Evolutionary conservation across 1,140 invertebrate genomes (phyloP).

Genomic region (Battus philenor): DNA sequence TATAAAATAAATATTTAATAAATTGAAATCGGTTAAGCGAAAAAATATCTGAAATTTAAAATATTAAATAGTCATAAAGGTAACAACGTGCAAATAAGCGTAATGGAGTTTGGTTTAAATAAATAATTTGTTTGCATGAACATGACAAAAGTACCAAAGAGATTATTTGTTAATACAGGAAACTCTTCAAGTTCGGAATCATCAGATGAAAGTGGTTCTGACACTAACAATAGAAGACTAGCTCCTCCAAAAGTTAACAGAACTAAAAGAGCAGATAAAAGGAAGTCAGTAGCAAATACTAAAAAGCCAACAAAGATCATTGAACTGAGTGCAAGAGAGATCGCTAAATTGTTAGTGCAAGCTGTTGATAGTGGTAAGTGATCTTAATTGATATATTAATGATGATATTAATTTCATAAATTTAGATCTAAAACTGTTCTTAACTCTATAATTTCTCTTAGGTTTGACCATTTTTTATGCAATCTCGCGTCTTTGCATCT

Average conservation of each 20-base stretch:
- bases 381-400: no score
- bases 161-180: slow-evolving; percentile 11
- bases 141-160: slow-evolving; percentile 3
- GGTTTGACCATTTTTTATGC: no score
- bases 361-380: slow-evolving; percentile 45
- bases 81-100: background rate
- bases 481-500: no score
- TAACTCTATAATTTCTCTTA: no score
- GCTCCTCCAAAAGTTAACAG: slow-evolving; percentile 25
- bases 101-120: background rate
- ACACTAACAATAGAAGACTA: slow-evolving; percentile 23
- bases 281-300: slow-evolving; percentile 22
- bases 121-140: background rate
- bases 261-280: slow-evolving; percentile 26
- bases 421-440: no score
- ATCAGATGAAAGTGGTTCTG: slow-evolving; percentile 25
- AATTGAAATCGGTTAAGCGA: no score
- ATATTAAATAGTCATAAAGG: no score
- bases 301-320: slow-evolving; percentile 22
- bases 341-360: slow-evolving; percentile 42
- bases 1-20: no score
- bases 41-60: no score
- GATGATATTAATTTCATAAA: no score
- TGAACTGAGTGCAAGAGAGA: slow-evolving; percentile 47
- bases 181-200: slow-evolving; percentile 30